A percentile compares a stretch with the other conserved stretches of the same genome.
These are phyloP conservation scores for Caenorhabditis panamensis DNA, from an alignment of 2,888 invertebrate genomes.

Conservation along the genomic window DNA sequence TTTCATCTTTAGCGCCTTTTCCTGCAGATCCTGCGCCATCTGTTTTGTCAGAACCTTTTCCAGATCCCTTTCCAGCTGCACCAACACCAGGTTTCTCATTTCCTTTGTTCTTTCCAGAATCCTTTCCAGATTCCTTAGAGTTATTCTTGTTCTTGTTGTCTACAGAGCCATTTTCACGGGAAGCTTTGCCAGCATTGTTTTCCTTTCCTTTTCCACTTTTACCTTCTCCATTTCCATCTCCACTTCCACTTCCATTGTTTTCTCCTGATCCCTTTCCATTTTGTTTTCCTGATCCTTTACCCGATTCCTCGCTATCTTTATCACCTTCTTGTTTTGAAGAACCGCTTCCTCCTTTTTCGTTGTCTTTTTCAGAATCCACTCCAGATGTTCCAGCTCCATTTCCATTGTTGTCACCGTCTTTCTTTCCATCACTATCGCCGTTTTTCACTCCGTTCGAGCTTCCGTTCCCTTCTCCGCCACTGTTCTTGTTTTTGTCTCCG, in stretches of 20 bases:
- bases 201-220: constrained; percentile 15
- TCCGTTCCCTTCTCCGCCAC: constrained; percentile 20
- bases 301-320: neutral
- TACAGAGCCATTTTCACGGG: constrained; percentile 23
- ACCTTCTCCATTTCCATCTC: constrained; percentile 3
- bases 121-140: neutral
- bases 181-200: constrained; percentile 3
- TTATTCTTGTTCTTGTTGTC: constrained; percentile 7
- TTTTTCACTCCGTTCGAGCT: constrained; percentile 4
- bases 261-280: constrained; percentile 10
- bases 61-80: constrained; percentile 20
- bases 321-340: neutral
- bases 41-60: neutral
- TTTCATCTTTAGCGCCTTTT: neutral
- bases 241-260: neutral
- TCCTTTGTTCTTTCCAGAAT: neutral
- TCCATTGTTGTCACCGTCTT: neutral
- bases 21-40: neutral
- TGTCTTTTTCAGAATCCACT: neutral
- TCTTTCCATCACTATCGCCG: neutral
- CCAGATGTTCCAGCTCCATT: neutral
- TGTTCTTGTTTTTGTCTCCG: neutral
- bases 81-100: neutral
- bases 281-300: neutral
- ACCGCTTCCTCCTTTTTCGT: neutral